Conservation (phyloP, 2,113 vertebrate species). For the sheep (Ovis aries) region ARS-UI_Ramb_v3.0 NC_056054.1:44504001-44504500, state of each 20-base stretch:
- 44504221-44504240: not conserved
- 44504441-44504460: constrained; percentile 54
- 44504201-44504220: not conserved
- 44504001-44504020: not conserved
- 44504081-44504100: not conserved
- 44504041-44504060: not conserved
- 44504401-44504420: constrained; percentile 46
- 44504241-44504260: not conserved
- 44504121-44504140: not conserved
- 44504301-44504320: not conserved
- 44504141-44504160: not conserved
- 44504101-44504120: not conserved
- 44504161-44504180: not conserved
- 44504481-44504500: constrained; percentile 57
- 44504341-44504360: not conserved
- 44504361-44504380: constrained; percentile 40
- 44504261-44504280: not conserved
- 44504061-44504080: not conserved
- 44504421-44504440: constrained; percentile 55
- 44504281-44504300: not conserved
- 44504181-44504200: not conserved
- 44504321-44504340: not conserved
- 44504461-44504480: constrained; percentile 67
- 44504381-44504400: constrained; percentile 47
- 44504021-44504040: not conserved